Base-by-base conservation (phyloP, 2,797 vertebrate genomes). In the Kryptopterus vitreolus region DNA sequence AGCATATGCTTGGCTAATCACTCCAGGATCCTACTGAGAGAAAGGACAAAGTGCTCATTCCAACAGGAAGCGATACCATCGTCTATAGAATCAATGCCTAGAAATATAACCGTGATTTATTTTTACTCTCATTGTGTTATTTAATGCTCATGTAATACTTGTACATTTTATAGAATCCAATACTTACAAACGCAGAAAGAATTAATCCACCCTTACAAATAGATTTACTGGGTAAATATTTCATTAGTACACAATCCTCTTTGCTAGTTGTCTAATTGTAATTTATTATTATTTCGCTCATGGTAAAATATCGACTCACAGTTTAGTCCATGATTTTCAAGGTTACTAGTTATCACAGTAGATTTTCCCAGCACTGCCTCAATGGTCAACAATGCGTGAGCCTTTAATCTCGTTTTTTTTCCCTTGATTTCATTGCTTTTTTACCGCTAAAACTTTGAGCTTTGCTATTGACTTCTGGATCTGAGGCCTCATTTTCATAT, bases 1-100 rank as follows among this genome's bases (percentile, higher is more conserved):
- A 95, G 85, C 86, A 86, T 85, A 85, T 86, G 84, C 61, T 82
- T 71, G 58, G 57, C 12, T 81, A 73, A 81, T 80, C 52, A 74
- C 74, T 85, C 83, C 85, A 86, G 81, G 55, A 76, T 46, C 81
- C 79, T n/a, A 57, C 83, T 76, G 85, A 33, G 79, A 70, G 80
- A 65, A 74, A 57, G 79, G 71, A 83, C 55, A 69, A n/a, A 58
- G 68, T 22, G 43, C 72, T 24, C 48, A 15, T 62, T 80, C 68
- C 52, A n/a, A 57, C 84, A 85, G 80, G 70, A 85, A 82, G 70
- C 58, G 59, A 57, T 33, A 26, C 26, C 57, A 70, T 46, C 33
- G 10, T 65, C 3, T 85, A 80, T 70, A 70, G 33, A 74, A n/a
- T 74, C 57, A 58, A 5, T 66, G 50, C 38, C 22, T 63, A 43